phyloP scores from a whole-genome alignment of 1,140 invertebrate genomes.

The honey bee (Apis mellifera) region Amel_HAv3.1 CM009934.2:3168501-3169000 shows the following conservation, averaged over 20 bases:
- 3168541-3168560: conserved; percentile 62
- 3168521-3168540: conserved; percentile 79
- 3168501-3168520: conserved; percentile 79
- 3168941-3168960: too few relatives aligned
- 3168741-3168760: conserved; percentile 16
- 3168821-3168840: not conserved
- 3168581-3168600: conserved; percentile 20
- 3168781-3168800: not conserved
- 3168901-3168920: too few relatives aligned
- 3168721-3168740: conserved; percentile 60
- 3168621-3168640: conserved; percentile 78
- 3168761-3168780: not conserved
- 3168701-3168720: conserved; percentile 61
- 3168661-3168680: conserved; percentile 68
- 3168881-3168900: not conserved
- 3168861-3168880: not conserved
- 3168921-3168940: too few relatives aligned
- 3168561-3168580: conserved; percentile 66
- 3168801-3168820: not conserved
- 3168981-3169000: too few relatives aligned
- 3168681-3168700: conserved; percentile 64
- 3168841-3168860: too few relatives aligned
- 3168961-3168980: too few relatives aligned
- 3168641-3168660: conserved; percentile 72
- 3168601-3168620: conserved; percentile 59